Percentiles rank a stretch among this genome's conserved stretches.
These are phyloP conservation scores for Montipora capricornis DNA, from an alignment of 64 coral and sea anemone genomes.

Conservation along the genomic window DNA sequence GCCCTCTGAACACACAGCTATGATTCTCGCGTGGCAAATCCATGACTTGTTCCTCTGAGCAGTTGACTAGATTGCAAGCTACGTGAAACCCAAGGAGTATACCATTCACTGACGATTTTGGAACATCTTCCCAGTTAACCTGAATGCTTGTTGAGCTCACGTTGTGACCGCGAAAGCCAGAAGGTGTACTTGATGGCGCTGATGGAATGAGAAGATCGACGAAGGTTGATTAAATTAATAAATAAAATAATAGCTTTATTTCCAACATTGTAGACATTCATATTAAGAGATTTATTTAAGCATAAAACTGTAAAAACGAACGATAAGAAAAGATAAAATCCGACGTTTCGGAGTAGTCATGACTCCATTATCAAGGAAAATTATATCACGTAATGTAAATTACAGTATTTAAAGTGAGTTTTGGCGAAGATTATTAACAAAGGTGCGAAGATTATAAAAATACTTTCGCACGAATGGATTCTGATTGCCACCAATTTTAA, in stretches of 20 bases:
- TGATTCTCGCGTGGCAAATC: not conserved
- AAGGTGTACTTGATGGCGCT: constrained; percentile 32
- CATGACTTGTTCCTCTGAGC: not conserved
- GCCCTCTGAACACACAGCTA: not conserved
- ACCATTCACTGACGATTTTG: not conserved
- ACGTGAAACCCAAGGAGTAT: constrained; percentile 14
- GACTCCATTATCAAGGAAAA: too few relatives aligned
- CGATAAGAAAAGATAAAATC: too few relatives aligned
- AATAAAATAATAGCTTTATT: not conserved
- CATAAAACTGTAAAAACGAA: too few relatives aligned
- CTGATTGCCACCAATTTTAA: too few relatives aligned
- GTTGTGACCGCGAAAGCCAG: constrained; percentile 21
- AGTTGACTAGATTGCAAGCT: not conserved
- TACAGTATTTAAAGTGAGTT: too few relatives aligned
- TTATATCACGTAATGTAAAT: too few relatives aligned
- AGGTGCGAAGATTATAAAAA: too few relatives aligned
- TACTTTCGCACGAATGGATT: too few relatives aligned
- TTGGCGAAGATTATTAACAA: too few relatives aligned
- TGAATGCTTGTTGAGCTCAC: constrained; percentile 31
- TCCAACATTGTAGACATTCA: not conserved
- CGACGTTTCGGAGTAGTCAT: too few relatives aligned
- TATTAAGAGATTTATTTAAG: too few relatives aligned
- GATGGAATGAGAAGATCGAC: not conserved
- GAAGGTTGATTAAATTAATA: not conserved
- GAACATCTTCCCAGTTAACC: constrained; percentile 9